Evolutionary conservation across 1,140 invertebrate species (phyloP).

Genomic region (Listronotus oregonensis): DNA sequence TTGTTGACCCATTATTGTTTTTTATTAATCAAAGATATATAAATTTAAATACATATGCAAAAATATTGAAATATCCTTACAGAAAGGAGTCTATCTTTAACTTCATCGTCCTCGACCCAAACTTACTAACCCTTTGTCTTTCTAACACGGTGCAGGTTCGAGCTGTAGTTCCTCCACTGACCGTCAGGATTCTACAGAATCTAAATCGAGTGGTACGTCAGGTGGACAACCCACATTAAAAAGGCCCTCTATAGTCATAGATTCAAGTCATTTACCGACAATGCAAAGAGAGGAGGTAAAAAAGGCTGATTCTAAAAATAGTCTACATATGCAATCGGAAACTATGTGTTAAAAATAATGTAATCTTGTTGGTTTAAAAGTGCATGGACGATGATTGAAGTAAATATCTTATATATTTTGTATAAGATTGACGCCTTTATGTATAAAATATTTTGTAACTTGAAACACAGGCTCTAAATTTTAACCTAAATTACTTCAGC

Average conservation of each 20-base stretch:
- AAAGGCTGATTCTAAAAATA: conserved; percentile 55
- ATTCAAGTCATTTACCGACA: conserved; percentile 61
- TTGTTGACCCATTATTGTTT: no score
- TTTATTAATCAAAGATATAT: no score
- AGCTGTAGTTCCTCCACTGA: conserved; percentile 41
- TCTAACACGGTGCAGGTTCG: conserved; percentile 32
- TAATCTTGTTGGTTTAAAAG: no score
- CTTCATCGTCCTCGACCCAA: not conserved
- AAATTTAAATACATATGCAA: no score
- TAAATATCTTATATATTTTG: no score
- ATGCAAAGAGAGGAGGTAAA: conserved; percentile 56
- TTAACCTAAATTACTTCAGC: no score
- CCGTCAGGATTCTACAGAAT: conserved; percentile 51
- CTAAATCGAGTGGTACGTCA: conserved; percentile 41
- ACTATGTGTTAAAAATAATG: conserved; percentile 59
- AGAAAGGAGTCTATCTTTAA: no score
- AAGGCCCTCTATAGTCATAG: conserved; percentile 61
- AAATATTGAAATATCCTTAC: no score
- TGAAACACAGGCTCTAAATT: no score
- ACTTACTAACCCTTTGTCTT: not conserved
- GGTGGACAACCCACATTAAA: conserved; percentile 54
- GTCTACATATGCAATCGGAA: conserved; percentile 59
- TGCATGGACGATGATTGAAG: no score
- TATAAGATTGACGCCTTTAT: no score
- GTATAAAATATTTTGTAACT: no score